Evolutionary conservation across 2,888 invertebrate species (phyloP), one percentile per base, ranked within the genome.

Genomic region (Scaptomyza caliginosa): DNA sequence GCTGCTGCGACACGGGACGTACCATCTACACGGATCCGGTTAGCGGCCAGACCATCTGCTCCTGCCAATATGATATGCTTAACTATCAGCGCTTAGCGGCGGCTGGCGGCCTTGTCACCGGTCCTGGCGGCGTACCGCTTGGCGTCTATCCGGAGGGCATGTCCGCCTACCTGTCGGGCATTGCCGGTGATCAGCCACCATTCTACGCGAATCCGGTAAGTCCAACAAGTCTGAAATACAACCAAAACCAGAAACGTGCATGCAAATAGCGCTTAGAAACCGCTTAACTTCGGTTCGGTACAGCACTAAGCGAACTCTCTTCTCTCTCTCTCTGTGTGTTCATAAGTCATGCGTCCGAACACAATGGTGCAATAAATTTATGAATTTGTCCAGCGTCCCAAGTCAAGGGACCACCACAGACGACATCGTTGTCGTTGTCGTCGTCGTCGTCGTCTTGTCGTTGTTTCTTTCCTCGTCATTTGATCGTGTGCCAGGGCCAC

Each of bases 1-100:
- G 96, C 86, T 97, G 98, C 93, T 97, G 98, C 93, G 97, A 98
- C 93, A 96, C 97, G 76, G 97, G 97, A 77, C 94, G 97, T 88
- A 95, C 97, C 73, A 94, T 97, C 90, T 96, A 96, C 93, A 96
- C 96, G 90, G 97, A 97, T 92, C 97, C 97, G 40, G 93, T 96
- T 80, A 96, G 96, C 79, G 96, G 97, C 55, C 96, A 96, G 92
- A 96, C 95, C 57, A 95, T 97, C 72, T 97, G 97, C 92, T 96
- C 96, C 86, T 97, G 97, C 92, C 97, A 97, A 92, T 96, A 96
- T 92, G 96, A 96, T 92, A 94, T 97, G 85, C 94, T 97, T 87
- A 93, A 92, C 87, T 94, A 94, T 87, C 96, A 96, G 92, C 93
- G 96, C 89, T 93, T 96, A 68, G 95, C 93, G 32, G 93, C 91